Base-by-base conservation (phyloP, 2,797 vertebrate genomes). In the Neosalanx taihuensis region DNA sequence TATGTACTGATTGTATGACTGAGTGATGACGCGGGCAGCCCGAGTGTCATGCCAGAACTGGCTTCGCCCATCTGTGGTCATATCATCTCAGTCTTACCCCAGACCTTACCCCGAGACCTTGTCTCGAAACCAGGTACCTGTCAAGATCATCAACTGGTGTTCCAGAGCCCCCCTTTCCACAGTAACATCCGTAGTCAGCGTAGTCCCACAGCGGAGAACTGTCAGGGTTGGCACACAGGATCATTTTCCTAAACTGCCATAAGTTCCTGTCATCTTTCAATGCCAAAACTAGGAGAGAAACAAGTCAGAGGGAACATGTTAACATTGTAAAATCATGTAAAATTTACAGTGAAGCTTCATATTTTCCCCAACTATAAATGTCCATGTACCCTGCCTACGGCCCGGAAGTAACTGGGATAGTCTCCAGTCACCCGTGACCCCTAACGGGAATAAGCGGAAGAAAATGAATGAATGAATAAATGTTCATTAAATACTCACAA, bases 171-270 rank as follows among this genome's bases (percentile, higher is more conserved):
- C 89, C 90, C 2, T 31, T 63, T 0, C 89, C 91, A 46, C 90
- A 92, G 81, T 77, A 91, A 79, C 88, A 92, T 68, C 91, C 89
- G 0, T 91, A 91, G 87, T 92, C 87, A 0, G 75, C 5, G 3
- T 89, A 89, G 79, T 91, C 89, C 0, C 89, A 10, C 18, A 65
- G 0, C 0, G 90, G 90, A 80, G 79, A 89, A 76, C 87, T 88
- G 17, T 84, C 69, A 0, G 89, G 89, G 69, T 83, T 77, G 80
- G 82, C 0, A 23, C 88, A 90, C 63, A 88, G 33, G 59, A 92
- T 88, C 88, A 92, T 91, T 0, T 3, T 53, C 37, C 88, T 77
- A 18, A 89, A 91, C 84, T 91, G 88, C 70, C 33, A 62, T 3
- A 91, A 83, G 0, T 89, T 83, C 67, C 4, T 30, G 72, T 80